Percentiles rank a stretch among this genome's conserved stretches.
Evolutionary conservation across 2,797 vertebrate genomes (phyloP).

Genomic region (Otus scops): DNA sequence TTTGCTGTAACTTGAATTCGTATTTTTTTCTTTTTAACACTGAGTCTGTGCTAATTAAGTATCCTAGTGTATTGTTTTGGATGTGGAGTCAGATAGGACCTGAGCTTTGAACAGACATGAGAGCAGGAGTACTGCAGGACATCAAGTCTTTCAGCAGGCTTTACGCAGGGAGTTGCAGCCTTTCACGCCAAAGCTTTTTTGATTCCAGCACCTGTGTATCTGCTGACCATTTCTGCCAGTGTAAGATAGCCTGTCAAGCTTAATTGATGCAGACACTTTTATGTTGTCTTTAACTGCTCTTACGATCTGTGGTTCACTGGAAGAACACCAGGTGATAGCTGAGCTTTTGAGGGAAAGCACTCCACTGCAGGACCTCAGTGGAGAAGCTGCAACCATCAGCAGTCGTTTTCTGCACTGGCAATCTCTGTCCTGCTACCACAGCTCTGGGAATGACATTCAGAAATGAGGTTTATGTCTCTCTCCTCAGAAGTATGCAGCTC

Average conservation of each 20-base stretch:
- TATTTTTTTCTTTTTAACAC: neutral
- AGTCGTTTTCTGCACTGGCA: neutral
- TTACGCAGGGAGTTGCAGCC: neutral
- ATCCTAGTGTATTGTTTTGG: neutral
- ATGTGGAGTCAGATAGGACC: neutral
- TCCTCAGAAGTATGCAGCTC: neutral
- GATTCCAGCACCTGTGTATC: neutral
- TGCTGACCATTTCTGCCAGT: neutral
- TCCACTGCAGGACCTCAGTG: neutral
- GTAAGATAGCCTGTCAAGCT: neutral
- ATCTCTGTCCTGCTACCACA: neutral
- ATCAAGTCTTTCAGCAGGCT: neutral
- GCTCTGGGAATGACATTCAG: neutral
- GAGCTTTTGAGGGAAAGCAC: neutral
- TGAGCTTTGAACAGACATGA: neutral
- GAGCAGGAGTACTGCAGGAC: neutral
- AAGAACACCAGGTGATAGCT: neutral
- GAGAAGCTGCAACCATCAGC: neutral
- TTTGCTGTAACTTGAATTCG: neutral
- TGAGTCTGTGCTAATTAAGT: neutral
- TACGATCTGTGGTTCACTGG: neutral
- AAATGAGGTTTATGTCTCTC: neutral
- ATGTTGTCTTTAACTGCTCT: neutral
- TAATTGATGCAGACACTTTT: neutral
- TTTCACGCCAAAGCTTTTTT: neutral